Evolutionary conservation across 2,113 vertebrate species (phyloP), one percentile per base, ranked within the genome.

Genomic region (Halcyon senegalensis): DNA sequence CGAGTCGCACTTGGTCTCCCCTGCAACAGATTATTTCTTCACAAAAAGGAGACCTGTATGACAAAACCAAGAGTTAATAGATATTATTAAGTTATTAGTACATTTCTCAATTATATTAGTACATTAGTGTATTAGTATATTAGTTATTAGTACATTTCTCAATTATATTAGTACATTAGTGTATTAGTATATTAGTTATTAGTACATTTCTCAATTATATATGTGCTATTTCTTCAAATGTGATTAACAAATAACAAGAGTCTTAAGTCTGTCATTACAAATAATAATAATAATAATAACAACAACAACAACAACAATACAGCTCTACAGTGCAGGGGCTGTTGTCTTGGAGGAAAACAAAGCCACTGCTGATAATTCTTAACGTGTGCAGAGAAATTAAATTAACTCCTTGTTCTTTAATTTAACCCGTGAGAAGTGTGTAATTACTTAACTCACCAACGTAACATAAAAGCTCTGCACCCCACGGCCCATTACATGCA

Each of bases 11-110:
- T 64, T 99, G 98, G 97, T 99, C 99, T 39, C 99, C 99, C 83
- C 99, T 98, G 48, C 99, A 99, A 98, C 98, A 98, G 86, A 99
- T 97, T 67, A 99, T 99, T 96, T 99, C 99, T 93, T 99, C 99
- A 98, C 99, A 99, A 92, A 99, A 99, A 15, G 98, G 98, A 94
- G 99, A 99, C 95, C 99, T 99, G 94, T 28, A 66, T 44, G 46
- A 84, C 39, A 94, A 93, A 93, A 87, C 21, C 24, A 84, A 18
- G 16, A 48, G 19, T 51, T 74, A 75, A 89, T 12, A 60, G 56
- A 11, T 20, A 60, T 53, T 77, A 70, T 7, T 35, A 82, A 78
- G 23, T 33, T 44, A 46, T 46, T 46, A 46, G 46, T 46, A 46
- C 19, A 20, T 46, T 46, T 46, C 20, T 19, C 46, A 46, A 20